Evolutionary conservation across 2,113 vertebrate species (phyloP).

Genomic region (Daphoenositta chrysoptera): DNA sequence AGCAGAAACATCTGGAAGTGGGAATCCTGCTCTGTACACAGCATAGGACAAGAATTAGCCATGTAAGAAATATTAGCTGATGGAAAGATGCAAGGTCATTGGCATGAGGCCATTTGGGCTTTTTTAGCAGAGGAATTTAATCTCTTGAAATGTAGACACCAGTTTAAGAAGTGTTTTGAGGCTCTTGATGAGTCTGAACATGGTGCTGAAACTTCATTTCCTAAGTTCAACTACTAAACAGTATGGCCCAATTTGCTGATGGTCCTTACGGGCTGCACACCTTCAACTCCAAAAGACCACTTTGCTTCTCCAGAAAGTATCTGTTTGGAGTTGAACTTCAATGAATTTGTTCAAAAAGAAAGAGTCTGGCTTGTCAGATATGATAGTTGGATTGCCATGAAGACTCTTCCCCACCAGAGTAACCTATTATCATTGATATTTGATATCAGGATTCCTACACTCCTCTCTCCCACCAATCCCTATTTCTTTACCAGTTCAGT

Average conservation of each 20-base stretch:
- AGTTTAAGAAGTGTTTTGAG: neutral
- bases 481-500: neutral
- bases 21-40: rapidly evolving
- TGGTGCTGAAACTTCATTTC: neutral
- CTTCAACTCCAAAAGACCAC: neutral
- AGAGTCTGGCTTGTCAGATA: neutral
- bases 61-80: neutral
- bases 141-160: neutral
- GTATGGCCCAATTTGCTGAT: neutral
- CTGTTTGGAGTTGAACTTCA: neutral
- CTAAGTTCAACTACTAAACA: rapidly evolving
- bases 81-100: neutral
- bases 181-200: neutral
- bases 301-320: neutral
- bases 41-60: neutral
- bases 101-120: neutral
- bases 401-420: neutral
- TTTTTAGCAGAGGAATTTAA: neutral
- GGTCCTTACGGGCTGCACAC: neutral
- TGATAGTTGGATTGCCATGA: neutral
- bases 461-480: rapidly evolving
- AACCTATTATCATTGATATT: neutral
- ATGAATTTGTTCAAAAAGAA: neutral
- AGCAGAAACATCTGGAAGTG: neutral
- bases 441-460: neutral